Base-by-base conservation (phyloP, 2,113 vertebrate species). In the Laticauda colubrina region DNA sequence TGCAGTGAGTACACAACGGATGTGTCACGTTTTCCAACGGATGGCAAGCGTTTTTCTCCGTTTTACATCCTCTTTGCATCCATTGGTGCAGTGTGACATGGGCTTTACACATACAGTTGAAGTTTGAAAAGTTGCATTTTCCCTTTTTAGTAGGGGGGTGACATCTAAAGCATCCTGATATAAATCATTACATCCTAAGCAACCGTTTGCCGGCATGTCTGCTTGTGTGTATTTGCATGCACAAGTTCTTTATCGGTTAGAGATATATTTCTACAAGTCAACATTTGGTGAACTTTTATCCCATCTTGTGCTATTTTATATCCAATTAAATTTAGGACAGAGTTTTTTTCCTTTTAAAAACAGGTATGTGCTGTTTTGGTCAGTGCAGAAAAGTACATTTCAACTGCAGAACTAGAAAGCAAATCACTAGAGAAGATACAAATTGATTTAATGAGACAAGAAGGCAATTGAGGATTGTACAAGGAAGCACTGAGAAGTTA, bases 401-500 rank as follows among this genome's bases (percentile, higher is more conserved):
- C 61, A 61, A 48, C 75, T 61, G 81, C 45, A 86, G 51, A 81
- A 54, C 21, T 54, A 86, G 55, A 61, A 81, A 93, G 93, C 94
- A 94, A 95, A 89, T 55, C 93, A 90, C 48, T 55, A 43, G 91
- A 92, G 8, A 89, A 94, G 55, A 92, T 34, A 90, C 51, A 92
- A 92, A n/a, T 48, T 91, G 89, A 88, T 57, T 94, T 88, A 95
- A 39, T 1, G 4, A 57, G 93, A 91, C 69, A 91, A 92, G 90
- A 95, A 96, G 64, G 59, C 92, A 94, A 94, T 91, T 88, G 96
- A 92, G 94, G 94, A 51, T 51, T 89, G 93, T 69, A 94, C 87
- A 94, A 93, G 90, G 92, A 94, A 91, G 89, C 93, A 94, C 57
- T 89, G 90, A 90, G 90, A 94, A 96, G 94, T 90, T 96, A 92